Conservation (phyloP, 2,888 invertebrate species). For the Cyclophora albipunctata region DNA sequence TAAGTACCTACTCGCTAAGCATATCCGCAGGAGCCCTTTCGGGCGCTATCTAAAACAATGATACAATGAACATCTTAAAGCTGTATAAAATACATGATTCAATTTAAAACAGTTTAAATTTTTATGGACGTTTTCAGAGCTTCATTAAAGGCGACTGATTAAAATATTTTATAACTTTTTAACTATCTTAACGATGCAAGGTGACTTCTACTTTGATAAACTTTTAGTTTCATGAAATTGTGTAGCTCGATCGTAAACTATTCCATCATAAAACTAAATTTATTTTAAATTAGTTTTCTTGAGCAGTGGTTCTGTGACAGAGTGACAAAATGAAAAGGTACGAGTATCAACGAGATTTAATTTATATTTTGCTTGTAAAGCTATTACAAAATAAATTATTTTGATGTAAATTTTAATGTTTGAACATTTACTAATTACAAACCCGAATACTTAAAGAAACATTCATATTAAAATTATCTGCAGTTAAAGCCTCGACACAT, state of each 20-base stretch:
- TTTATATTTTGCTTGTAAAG: no score
- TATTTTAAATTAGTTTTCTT: no score
- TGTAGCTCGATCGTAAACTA: conserved; percentile 8
- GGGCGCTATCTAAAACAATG: conserved; percentile 15
- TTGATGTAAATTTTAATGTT: no score
- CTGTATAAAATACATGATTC: conserved; percentile 8
- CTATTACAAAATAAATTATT: no score
- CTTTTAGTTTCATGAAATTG: conserved; percentile 10
- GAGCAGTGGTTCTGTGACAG: no score
- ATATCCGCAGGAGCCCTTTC: conserved; percentile 23
- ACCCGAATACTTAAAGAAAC: no score
- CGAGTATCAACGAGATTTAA: no score
- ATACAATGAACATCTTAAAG: conserved; percentile 13
- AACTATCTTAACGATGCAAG: conserved; percentile 21
- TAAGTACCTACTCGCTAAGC: conserved; percentile 34
- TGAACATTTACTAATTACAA: no score
- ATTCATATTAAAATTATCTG: no score
- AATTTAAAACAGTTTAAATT: conserved; percentile 9
- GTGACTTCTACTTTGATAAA: conserved; percentile 12
- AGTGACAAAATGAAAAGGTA: no score
- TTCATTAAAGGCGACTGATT: conserved; percentile 19
- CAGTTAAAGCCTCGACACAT: no score
- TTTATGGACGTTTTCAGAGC: conserved; percentile 7
- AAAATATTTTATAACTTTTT: conserved; percentile 20
- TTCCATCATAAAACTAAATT: conserved; percentile 5